A percentile compares a stretch with the other conserved stretches of the same genome.
Evolutionary conservation across 2,888 invertebrate genomes (phyloP).

Genomic region (Heliconius charithonia): DNA sequence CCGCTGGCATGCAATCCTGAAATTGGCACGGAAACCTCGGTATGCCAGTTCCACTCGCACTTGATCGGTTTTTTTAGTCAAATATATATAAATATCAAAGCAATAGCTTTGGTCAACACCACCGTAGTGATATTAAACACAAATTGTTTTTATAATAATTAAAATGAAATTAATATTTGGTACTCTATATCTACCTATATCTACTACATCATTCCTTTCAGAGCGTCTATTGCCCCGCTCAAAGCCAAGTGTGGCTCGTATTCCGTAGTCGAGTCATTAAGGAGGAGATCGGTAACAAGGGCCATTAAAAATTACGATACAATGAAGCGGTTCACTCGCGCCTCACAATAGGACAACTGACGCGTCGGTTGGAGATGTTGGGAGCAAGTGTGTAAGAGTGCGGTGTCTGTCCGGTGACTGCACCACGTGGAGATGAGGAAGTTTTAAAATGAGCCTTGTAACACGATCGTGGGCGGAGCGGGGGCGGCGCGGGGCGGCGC

Average conservation of each 20-base stretch:
- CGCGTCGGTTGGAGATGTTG: constrained; percentile 4
- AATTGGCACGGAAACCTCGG: too few species aligned
- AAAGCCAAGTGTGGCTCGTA: neutral
- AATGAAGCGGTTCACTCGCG: constrained; percentile 24
- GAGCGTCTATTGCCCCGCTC: neutral
- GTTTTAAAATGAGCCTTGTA: constrained; percentile 30
- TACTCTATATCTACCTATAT: too few species aligned
- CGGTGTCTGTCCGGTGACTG: constrained; percentile 23
- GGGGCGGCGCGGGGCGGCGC: too few species aligned
- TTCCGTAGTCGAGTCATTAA: neutral
- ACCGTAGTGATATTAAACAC: too few species aligned
- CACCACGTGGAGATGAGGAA: constrained; percentile 20
- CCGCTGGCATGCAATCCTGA: too few species aligned
- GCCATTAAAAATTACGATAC: constrained; percentile 31
- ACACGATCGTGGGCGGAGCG: constrained; percentile 1
- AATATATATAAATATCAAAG: too few species aligned
- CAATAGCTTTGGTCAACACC: too few species aligned
- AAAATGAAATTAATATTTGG: too few species aligned
- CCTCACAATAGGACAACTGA: constrained; percentile 13
- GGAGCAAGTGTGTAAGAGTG: constrained; percentile 28
- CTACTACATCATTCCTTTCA: neutral
- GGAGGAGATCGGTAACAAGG: neutral
- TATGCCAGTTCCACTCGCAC: too few species aligned
- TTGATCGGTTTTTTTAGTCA: too few species aligned
- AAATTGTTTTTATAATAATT: too few species aligned